Evolutionary conservation across 2,113 vertebrate genomes (phyloP).

Genomic region (Otocyon megalotis): DNA sequence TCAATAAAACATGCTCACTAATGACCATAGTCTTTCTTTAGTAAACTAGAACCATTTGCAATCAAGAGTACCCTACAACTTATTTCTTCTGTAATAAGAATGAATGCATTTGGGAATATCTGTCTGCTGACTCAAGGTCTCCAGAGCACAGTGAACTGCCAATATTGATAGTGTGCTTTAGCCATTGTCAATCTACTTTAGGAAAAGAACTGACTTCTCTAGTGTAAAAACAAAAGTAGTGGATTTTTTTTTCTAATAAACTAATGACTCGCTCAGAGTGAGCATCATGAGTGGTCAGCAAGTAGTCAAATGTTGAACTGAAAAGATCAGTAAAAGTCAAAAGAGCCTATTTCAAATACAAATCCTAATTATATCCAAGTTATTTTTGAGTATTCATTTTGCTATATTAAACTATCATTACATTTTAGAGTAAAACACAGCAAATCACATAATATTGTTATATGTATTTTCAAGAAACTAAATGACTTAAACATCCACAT

Average conservation of each 20-base stretch:
- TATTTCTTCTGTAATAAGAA: constrained; percentile 24
- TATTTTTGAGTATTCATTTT: background rate
- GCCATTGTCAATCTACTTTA: background rate
- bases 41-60: background rate
- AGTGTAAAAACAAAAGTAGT: background rate
- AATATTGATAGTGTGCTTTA: background rate
- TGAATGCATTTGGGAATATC: background rate
- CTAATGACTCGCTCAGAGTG: background rate
- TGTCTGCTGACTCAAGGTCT: background rate
- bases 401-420: background rate
- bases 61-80: background rate
- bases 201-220: background rate
- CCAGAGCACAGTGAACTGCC: background rate
- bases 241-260: background rate
- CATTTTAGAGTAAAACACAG: background rate
- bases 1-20: constrained; percentile 37
- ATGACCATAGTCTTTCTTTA: background rate
- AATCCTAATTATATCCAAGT: background rate
- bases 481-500: background rate
- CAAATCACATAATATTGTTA: background rate
- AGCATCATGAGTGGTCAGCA: background rate
- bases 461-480: background rate
- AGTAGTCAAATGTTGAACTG: background rate
- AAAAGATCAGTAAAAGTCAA: background rate
- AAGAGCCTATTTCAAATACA: background rate